These are phyloP conservation scores for Pachymerium ferrugineum DNA, from an alignment of 2,888 invertebrate species.

Conservation along the genomic window DNA sequence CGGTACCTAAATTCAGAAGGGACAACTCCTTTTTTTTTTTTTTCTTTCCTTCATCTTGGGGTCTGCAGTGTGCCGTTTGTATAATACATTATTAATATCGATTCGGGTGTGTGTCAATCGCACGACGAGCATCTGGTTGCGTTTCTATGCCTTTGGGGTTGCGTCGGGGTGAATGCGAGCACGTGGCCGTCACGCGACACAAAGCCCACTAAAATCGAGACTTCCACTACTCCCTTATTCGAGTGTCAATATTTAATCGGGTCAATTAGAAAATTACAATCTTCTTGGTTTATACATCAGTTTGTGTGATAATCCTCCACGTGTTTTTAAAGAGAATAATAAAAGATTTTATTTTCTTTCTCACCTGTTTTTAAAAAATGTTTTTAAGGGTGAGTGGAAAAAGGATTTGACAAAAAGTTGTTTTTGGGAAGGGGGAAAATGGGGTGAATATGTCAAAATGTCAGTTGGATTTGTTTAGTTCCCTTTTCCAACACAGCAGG, in stretches of 20 bases:
- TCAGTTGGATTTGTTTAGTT: background rate
- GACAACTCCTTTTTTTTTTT: background rate
- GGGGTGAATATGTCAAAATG: background rate
- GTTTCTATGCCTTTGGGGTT: background rate
- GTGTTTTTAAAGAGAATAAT: too few relatives aligned
- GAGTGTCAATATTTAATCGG: slow-evolving; percentile 6
- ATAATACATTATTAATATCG: background rate
- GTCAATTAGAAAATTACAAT: slow-evolving; percentile 13
- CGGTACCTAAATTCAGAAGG: background rate
- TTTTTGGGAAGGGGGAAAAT: too few relatives aligned
- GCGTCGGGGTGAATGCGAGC: background rate
- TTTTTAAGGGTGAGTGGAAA: too few relatives aligned
- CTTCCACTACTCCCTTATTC: background rate
- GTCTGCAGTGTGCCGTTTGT: background rate
- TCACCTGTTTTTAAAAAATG: too few relatives aligned
- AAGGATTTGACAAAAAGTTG: too few relatives aligned
- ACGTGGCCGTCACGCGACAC: slow-evolving; percentile 6
- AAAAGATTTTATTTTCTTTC: too few relatives aligned
- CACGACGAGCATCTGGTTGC: slow-evolving; percentile 4
- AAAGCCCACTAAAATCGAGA: slow-evolving; percentile 4
- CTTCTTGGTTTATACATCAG: too few relatives aligned
- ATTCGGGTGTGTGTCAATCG: background rate
- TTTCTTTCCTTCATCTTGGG: background rate
- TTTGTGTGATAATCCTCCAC: too few relatives aligned
- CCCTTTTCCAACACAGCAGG: background rate